A percentile compares a stretch with the other conserved stretches of the same genome.
These are phyloP conservation scores for Charadrius vociferus DNA, from an alignment of 2,113 vertebrate species.

Conservation along the genomic window DNA sequence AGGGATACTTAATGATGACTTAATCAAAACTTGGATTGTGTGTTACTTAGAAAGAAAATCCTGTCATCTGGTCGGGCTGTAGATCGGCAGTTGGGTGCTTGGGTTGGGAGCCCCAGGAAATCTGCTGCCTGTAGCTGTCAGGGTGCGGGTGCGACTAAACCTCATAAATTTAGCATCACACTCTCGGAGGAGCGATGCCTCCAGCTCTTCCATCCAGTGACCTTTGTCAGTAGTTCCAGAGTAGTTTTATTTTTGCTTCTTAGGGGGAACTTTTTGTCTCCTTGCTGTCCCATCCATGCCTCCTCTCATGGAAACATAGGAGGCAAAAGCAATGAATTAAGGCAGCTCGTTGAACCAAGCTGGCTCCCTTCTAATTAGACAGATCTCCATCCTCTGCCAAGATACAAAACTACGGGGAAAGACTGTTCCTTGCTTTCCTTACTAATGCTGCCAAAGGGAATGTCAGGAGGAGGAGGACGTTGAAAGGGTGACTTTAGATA, in stretches of 20 bases:
- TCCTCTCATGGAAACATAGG: not conserved
- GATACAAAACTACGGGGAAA: not conserved
- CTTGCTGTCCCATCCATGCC: not conserved
- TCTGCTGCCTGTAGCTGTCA: not conserved
- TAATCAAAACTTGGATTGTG: not conserved
- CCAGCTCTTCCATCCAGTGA: not conserved
- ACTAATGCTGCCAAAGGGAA: not conserved
- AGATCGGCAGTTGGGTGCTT: not conserved
- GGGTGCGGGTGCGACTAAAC: not conserved
- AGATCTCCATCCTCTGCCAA: not conserved
- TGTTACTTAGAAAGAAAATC: not conserved
- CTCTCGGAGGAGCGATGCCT: not conserved
- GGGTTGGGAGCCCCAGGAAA: not conserved
- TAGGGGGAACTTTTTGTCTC: not conserved
- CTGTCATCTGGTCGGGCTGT: rapidly evolving
- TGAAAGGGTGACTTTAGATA: not conserved
- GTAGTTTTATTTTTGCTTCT: not conserved
- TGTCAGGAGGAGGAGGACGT: not conserved
- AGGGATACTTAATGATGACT: not conserved
- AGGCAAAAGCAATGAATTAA: not conserved
- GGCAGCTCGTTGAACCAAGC: not conserved
- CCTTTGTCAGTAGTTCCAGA: not conserved
- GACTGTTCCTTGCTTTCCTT: not conserved
- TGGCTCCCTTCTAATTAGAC: not conserved
- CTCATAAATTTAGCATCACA: rapidly evolving